A percentile compares a stretch with the other conserved stretches of the same genome.
These are phyloP conservation scores for Maniola jurtina DNA, from an alignment of 1,140 invertebrate species.

Conservation along the genomic window DNA sequence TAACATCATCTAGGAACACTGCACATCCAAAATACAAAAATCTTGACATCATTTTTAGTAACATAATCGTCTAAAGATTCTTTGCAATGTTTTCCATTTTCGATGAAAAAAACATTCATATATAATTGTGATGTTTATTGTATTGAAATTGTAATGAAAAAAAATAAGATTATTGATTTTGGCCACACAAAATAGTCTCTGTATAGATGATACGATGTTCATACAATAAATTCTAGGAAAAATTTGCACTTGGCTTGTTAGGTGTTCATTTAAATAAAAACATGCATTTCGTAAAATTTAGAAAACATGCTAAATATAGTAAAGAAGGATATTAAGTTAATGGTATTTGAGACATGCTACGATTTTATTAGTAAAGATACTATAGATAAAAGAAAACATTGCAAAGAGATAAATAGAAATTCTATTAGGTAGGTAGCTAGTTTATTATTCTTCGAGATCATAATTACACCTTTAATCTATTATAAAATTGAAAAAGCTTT, in stretches of 20 bases:
- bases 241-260: slow-evolving; percentile 2
- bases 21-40: slow-evolving; percentile 23
- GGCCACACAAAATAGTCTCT: slow-evolving; percentile 74
- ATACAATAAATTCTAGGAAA: slow-evolving; percentile 13
- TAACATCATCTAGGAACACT: slow-evolving; percentile 34
- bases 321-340: slow-evolving; percentile 40
- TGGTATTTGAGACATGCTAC: slow-evolving; percentile 35
- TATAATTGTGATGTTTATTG: too few relatives aligned
- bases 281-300: slow-evolving; percentile 24
- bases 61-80: slow-evolving; percentile 31
- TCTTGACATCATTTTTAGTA: slow-evolving; percentile 8
- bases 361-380: slow-evolving; percentile 28
- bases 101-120: slow-evolving; percentile 15
- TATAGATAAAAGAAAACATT: slow-evolving; percentile 67
- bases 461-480: too few relatives aligned
- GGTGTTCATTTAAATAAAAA: slow-evolving; percentile 15
- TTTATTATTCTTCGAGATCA: slow-evolving; percentile 17
- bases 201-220: slow-evolving; percentile 24
- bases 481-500: too few relatives aligned
- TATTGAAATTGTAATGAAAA: slow-evolving; percentile 14
- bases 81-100: slow-evolving; percentile 74
- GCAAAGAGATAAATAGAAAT: slow-evolving; percentile 67
- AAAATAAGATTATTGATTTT: slow-evolving; percentile 35
- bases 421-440: slow-evolving; percentile 12
- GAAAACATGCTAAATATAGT: slow-evolving; percentile 53